phyloP scores from a whole-genome alignment of 2,797 vertebrate genomes.

The Coluber constrictor region DNA sequence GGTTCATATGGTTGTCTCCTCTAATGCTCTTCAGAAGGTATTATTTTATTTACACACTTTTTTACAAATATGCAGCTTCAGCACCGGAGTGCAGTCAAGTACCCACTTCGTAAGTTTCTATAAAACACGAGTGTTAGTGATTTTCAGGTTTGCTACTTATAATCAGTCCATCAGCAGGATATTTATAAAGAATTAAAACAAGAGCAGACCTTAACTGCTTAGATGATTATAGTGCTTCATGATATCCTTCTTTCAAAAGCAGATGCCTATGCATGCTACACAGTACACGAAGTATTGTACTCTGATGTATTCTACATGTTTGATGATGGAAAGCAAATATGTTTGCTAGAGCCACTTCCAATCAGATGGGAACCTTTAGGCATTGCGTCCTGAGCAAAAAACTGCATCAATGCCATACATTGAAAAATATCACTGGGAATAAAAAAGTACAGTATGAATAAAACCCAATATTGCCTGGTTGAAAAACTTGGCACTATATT shows the following conservation, averaged over 20 bases:
- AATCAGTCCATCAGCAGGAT: background rate
- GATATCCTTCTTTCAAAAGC: background rate
- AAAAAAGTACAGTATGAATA: background rate
- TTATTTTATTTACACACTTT: background rate
- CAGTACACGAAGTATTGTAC: no score
- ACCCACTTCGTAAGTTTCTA: background rate
- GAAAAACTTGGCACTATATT: background rate
- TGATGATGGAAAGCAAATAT: background rate
- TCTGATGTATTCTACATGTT: background rate
- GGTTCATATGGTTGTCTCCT: background rate
- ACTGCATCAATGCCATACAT: background rate
- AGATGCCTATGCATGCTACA: background rate
- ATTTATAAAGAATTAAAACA: background rate
- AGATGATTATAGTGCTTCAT: background rate
- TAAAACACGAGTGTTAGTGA: background rate
- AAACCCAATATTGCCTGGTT: background rate
- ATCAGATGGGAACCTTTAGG: background rate
- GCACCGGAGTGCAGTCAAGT: background rate
- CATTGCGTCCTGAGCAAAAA: background rate
- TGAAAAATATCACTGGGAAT: background rate
- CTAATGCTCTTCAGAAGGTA: background rate
- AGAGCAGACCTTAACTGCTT: background rate
- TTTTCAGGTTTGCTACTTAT: background rate
- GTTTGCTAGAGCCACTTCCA: no score
- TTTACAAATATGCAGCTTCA: background rate